A percentile compares a stretch with the other conserved stretches of the same genome.
Evolutionary conservation across 2,888 invertebrate genomes (phyloP).

Genomic region (Camptogramma bilineatum): DNA sequence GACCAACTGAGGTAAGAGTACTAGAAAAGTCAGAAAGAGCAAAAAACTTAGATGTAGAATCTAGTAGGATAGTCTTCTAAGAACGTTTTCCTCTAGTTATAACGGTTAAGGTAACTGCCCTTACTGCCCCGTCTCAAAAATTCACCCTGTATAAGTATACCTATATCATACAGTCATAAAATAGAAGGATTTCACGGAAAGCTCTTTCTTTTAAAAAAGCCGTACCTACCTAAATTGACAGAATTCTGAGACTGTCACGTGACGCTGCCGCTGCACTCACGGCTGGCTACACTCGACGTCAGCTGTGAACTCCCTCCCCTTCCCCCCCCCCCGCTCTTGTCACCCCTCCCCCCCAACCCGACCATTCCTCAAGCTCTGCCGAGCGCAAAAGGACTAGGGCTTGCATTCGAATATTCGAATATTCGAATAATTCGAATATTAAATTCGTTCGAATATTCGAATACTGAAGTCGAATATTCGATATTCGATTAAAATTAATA

Average conservation of each 20-base stretch:
- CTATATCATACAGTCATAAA: neutral
- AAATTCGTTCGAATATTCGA: too few relatives aligned
- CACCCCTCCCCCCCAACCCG: slow-evolving; percentile 38
- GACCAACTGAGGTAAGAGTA: too few relatives aligned
- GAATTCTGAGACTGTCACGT: slow-evolving; percentile 10
- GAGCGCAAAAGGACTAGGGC: slow-evolving; percentile 58
- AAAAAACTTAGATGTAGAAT: too few relatives aligned
- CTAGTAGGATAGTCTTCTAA: too few relatives aligned
- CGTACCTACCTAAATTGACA: slow-evolving; percentile 1
- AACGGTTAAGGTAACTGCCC: too few relatives aligned
- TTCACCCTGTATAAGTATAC: neutral
- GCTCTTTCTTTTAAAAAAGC: neutral
- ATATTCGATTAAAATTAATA: too few relatives aligned
- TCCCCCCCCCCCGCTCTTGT: slow-evolving; percentile 20
- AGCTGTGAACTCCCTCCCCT: slow-evolving; percentile 55
- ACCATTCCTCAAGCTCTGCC: slow-evolving; percentile 61
- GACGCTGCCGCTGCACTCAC: slow-evolving; percentile 43
- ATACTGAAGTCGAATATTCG: too few relatives aligned
- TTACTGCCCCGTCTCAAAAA: too few relatives aligned
- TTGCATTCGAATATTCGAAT: too few relatives aligned
- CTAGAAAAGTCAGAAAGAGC: too few relatives aligned
- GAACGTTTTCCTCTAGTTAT: too few relatives aligned
- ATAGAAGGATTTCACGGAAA: neutral
- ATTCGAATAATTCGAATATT: too few relatives aligned
- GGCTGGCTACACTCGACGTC: slow-evolving; percentile 49